Evolutionary conservation across 2,888 invertebrate species (phyloP).

Genomic region (Microchrysa polita): DNA sequence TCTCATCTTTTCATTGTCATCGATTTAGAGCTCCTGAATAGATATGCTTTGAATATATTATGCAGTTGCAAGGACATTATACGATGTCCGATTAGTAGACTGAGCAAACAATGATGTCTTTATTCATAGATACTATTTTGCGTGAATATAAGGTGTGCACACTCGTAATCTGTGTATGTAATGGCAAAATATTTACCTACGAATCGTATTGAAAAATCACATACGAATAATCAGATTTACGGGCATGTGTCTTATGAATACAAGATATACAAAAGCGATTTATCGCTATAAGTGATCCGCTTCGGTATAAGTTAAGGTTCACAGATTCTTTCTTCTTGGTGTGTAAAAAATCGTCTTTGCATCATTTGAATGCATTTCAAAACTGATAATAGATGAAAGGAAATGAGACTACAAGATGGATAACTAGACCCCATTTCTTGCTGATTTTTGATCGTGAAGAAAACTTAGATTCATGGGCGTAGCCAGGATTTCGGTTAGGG

Average conservation of each 20-base stretch:
- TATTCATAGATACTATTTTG: too few species aligned
- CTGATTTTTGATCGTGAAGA: too few species aligned
- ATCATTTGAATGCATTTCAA: background rate
- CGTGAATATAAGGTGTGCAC: background rate
- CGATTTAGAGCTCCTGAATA: too few species aligned
- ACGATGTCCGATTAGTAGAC: background rate
- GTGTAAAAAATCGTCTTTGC: background rate
- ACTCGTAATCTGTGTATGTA: background rate
- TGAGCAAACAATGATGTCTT: background rate
- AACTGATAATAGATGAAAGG: too few species aligned
- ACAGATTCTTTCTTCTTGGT: background rate
- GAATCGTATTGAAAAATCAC: constrained; percentile 3
- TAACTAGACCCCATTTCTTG: too few species aligned
- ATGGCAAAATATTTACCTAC: constrained; percentile 15
- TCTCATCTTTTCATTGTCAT: constrained; percentile 14
- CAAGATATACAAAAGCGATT: constrained; percentile 5
- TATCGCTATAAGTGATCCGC: constrained; percentile 35
- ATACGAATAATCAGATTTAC: constrained; percentile 18
- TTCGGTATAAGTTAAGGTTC: constrained; percentile 39
- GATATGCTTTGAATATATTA: background rate
- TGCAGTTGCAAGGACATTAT: background rate
- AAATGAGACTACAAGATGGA: too few species aligned
- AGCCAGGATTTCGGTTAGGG: too few species aligned
- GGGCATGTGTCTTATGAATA: constrained; percentile 37
- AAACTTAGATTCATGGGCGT: too few species aligned